Percentiles rank a stretch among this genome's conserved stretches.
These are phyloP conservation scores for Eulimnadia texana DNA, from an alignment of 1,140 invertebrate species.

Conservation along the genomic window DNA sequence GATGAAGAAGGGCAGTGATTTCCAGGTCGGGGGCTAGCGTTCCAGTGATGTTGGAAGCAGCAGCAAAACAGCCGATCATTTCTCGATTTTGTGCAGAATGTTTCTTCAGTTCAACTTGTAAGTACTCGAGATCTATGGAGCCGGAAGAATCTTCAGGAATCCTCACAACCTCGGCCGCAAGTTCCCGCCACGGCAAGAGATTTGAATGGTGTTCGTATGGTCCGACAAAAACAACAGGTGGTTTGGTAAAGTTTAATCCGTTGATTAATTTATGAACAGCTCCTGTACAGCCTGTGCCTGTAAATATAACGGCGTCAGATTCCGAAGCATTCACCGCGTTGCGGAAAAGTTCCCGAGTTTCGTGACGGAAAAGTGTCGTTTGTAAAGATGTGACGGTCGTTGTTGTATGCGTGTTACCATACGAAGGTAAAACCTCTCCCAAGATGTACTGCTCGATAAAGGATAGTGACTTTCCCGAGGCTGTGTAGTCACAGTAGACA, in stretches of 20 bases:
- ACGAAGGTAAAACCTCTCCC: conserved; percentile 63
- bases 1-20: conserved; percentile 64
- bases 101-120: conserved; percentile 47
- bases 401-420: conserved; percentile 73
- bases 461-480: conserved; percentile 60
- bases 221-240: conserved; percentile 59
- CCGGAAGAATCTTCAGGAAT: conserved; percentile 63
- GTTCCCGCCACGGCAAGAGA: conserved; percentile 68
- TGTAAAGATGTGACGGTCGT: conserved; percentile 72
- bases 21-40: conserved; percentile 66
- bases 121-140: conserved; percentile 56
- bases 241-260: conserved; percentile 42
- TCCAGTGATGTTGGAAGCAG: conserved; percentile 81
- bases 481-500: conserved; percentile 70
- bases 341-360: conserved; percentile 64
- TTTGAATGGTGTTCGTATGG: conserved; percentile 73
- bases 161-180: conserved; percentile 52
- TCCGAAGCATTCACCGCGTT: conserved; percentile 63
- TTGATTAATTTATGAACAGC: conserved; percentile 40
- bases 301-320: conserved; percentile 69
- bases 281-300: conserved; percentile 53
- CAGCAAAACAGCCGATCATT: conserved; percentile 71
- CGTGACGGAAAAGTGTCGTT: conserved; percentile 69
- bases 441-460: conserved; percentile 79
- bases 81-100: neutral